phyloP scores from a whole-genome alignment of 2,888 invertebrate genomes.

The Drosophila buzzatii region DNA sequence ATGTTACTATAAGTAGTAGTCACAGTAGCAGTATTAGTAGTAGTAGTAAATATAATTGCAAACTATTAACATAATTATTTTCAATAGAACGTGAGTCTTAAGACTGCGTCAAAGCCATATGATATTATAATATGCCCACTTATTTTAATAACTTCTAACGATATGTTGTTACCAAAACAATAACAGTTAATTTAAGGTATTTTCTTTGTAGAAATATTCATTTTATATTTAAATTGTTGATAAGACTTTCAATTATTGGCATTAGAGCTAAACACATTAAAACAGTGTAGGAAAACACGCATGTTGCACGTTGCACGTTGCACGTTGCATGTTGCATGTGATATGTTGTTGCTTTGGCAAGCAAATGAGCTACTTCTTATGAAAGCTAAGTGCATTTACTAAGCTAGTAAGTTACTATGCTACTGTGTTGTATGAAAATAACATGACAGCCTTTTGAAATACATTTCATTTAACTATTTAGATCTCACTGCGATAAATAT shows the following conservation, averaged over 20 bases:
- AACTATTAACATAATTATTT: not conserved
- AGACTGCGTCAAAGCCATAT: not conserved
- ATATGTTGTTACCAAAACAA: not conserved
- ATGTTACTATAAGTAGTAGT: not conserved
- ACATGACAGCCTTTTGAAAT: conserved; percentile 45
- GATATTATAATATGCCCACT: not conserved
- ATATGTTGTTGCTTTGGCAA: not conserved
- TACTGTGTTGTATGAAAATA: conserved; percentile 21
- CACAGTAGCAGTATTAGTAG: no score
- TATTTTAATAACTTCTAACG: not conserved
- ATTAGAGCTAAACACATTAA: conserved; percentile 3
- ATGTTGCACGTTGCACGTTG: not conserved
- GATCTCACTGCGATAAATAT: conserved; percentile 32
- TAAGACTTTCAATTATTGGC: conserved; percentile 6
- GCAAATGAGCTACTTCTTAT: not conserved
- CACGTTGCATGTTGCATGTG: not conserved
- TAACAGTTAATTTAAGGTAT: not conserved
- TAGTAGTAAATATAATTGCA: not conserved
- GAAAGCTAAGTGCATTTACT: conserved; percentile 7
- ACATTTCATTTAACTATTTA: conserved; percentile 25
- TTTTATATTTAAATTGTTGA: not conserved
- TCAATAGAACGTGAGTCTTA: not conserved
- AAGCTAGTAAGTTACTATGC: conserved; percentile 14
- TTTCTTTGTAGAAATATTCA: not conserved
- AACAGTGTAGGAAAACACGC: conserved; percentile 1